Base-by-base conservation (phyloP, 2,113 vertebrate genomes). In the Heterotilapia buettikoferi region DNA sequence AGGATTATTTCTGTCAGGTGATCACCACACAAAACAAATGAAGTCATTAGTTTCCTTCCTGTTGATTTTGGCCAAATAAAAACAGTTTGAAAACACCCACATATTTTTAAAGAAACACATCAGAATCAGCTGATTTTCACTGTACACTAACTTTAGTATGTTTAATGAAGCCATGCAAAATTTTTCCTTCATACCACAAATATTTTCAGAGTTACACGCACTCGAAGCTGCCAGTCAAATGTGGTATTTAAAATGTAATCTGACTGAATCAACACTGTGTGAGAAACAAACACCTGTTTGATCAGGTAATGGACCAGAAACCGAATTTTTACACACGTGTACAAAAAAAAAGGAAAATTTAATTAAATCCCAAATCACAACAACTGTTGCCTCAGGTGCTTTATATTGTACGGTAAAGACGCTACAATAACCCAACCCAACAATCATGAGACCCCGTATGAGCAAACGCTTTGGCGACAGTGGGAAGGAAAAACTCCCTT, bases 391-490 rank as follows among this genome's bases (percentile, higher is more conserved):
- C 57, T 61, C 57, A 61, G 29, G 57, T 0, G 57, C 29, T 63
- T 63, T 63, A 33, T 33, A 33, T 0, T 63, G 16, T 63, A 63
- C 19, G 5, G 19, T 33, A 63, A 11, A 33, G 6, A 63, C 2
- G 2, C 16, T 10, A 19, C 59, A 63, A 63, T 33, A 63, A 63
- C 19, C 19, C 29, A 6, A 33, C 29, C 59, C 59, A 61, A 33
- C 9, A 61, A 33, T 6, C 59, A 36, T 1, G 0, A 0, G 9
- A 11, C 16, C 59, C 31, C 2, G 0, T 63, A 63, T 12, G 31
- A 63, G 18, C 18, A 18, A 33, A 0, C 2, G 0, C 31, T 63
- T 63, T 63, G 59, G 31, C 9, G 0, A 63, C 18, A 63, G 59
- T 36, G 59, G 59, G 59, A 63, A 63, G 18, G 2, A 63, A 63